Conservation (phyloP, 2,113 vertebrate species). For the Poicephalus gulielmi region DNA sequence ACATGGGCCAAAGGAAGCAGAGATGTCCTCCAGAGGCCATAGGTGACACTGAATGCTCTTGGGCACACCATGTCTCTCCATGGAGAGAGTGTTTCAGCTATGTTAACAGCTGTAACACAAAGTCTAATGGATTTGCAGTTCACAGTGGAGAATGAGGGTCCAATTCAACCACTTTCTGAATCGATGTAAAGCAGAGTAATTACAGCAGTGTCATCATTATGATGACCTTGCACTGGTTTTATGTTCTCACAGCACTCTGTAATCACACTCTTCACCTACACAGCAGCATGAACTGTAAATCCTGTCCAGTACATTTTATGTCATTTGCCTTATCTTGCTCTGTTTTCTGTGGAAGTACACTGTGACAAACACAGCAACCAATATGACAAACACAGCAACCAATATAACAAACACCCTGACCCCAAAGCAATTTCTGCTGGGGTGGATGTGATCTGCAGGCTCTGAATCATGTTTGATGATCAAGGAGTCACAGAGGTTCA, state of each 20-base stretch:
- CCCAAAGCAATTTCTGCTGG: neutral
- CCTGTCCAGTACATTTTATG: neutral
- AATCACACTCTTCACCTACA: neutral
- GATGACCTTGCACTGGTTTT: neutral
- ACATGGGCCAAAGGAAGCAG: neutral
- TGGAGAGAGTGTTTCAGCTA: fast-evolving
- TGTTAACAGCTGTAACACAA: neutral
- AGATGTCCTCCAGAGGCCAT: neutral
- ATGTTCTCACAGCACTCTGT: neutral
- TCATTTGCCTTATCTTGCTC: neutral
- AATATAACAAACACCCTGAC: neutral
- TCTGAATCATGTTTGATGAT: neutral
- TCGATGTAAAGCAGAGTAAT: neutral
- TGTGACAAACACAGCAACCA: neutral
- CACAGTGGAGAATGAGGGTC: fast-evolving
- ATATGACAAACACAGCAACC: neutral
- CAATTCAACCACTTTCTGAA: neutral
- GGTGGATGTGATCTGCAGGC: neutral
- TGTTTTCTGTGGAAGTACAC: neutral
- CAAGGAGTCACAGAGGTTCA: neutral
- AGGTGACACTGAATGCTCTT: neutral
- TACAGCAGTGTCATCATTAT: neutral
- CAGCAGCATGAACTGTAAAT: neutral
- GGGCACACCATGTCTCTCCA: fast-evolving
- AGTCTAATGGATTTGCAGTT: neutral